Conservation (phyloP, 2,797 vertebrate species). For the Glossophaga mutica region DNA sequence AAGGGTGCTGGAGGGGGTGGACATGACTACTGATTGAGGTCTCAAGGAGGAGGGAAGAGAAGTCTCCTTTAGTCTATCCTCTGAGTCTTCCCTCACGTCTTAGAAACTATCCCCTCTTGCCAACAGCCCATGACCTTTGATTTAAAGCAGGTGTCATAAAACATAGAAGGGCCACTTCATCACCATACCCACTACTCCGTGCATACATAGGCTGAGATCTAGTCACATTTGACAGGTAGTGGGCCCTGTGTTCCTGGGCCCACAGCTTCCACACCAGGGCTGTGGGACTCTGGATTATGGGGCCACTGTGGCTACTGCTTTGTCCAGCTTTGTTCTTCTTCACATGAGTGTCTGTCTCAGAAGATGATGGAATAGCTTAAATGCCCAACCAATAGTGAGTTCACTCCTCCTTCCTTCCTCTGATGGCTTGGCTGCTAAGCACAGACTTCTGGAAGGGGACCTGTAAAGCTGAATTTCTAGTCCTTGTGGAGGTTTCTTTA, state of each 20-base stretch:
- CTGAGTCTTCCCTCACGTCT: background rate
- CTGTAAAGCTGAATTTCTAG: background rate
- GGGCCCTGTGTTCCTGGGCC: background rate
- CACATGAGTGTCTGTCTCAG: background rate
- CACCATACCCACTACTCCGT: fast-evolving
- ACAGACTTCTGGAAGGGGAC: background rate
- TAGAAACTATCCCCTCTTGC: background rate
- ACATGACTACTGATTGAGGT: background rate
- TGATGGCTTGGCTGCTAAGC: background rate
- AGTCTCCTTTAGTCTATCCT: background rate
- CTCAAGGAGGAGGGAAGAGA: background rate
- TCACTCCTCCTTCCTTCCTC: background rate
- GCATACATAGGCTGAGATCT: background rate
- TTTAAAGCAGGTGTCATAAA: background rate
- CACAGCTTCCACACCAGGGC: background rate
- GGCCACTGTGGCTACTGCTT: background rate
- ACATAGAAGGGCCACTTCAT: background rate
- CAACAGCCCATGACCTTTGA: background rate
- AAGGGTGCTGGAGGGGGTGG: background rate
- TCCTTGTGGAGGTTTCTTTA: background rate
- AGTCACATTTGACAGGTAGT: background rate
- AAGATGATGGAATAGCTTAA: background rate
- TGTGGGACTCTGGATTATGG: background rate
- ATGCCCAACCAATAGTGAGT: no score
- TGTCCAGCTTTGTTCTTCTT: background rate